phyloP scores from a whole-genome alignment of 2,888 invertebrate species.

The Sphaerophoria taeniata region DNA sequence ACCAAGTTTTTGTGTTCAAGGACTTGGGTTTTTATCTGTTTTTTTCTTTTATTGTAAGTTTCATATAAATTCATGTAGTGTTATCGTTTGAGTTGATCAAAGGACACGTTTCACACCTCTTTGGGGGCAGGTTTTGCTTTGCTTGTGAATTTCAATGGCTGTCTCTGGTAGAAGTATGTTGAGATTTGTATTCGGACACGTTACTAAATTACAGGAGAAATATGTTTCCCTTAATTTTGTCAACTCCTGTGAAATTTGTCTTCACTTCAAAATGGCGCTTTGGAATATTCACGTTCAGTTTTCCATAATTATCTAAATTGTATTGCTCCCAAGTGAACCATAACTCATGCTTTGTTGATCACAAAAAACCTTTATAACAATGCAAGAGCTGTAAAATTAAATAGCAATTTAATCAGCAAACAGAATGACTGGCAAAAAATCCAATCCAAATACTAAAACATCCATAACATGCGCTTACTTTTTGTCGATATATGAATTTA shows the following conservation, averaged over 20 bases:
- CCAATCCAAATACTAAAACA: no score
- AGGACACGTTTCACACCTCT: conserved; percentile 59
- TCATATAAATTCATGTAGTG: no score
- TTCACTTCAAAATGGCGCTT: background rate
- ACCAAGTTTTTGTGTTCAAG: conserved; percentile 17
- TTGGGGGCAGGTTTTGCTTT: background rate
- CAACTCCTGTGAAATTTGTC: background rate
- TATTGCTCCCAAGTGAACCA: background rate
- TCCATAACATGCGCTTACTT: no score
- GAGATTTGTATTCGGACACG: no score
- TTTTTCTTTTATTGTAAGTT: conserved; percentile 36
- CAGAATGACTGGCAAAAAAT: background rate
- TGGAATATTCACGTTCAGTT: background rate
- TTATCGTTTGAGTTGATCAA: conserved; percentile 55
- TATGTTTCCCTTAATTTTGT: no score
- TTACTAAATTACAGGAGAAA: no score
- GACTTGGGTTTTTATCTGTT: conserved; percentile 23
- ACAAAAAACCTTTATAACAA: background rate
- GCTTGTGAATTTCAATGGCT: no score
- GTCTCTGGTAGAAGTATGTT: no score
- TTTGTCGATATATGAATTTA: no score
- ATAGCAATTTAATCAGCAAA: background rate
- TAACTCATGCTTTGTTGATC: background rate
- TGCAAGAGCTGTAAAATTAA: background rate
- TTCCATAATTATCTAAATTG: background rate